These are phyloP conservation scores for Onthophagus sagittarius DNA, from an alignment of 2,888 invertebrate species.

Conservation along the genomic window DNA sequence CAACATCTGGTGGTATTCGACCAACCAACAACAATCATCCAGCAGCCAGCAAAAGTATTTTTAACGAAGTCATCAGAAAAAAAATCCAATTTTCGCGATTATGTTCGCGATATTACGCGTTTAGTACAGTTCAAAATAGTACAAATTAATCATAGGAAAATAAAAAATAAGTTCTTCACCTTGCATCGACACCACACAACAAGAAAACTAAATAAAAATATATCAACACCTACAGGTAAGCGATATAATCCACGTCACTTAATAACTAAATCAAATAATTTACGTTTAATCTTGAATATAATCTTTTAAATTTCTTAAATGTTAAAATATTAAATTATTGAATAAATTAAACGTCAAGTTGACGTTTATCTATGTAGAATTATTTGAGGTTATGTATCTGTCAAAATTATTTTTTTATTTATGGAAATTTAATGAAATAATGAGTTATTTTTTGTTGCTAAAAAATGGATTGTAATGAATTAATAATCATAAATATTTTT, in stretches of 20 bases:
- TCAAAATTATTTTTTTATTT: too few relatives aligned
- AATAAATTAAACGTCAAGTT: too few relatives aligned
- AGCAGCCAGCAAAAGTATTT: background rate
- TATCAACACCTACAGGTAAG: background rate
- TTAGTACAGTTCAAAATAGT: background rate
- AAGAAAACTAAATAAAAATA: background rate
- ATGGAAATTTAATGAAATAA: too few relatives aligned
- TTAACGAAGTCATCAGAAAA: background rate
- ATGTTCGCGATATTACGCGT: background rate
- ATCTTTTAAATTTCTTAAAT: too few relatives aligned
- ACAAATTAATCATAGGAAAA: background rate
- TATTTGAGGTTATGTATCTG: too few relatives aligned
- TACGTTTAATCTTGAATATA: background rate
- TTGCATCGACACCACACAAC: too few relatives aligned
- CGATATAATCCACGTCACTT: background rate
- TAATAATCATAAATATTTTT: too few relatives aligned
- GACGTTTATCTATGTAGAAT: too few relatives aligned
- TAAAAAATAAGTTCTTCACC: background rate
- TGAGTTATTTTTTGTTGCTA: too few relatives aligned
- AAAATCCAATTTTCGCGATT: background rate
- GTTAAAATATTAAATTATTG: too few relatives aligned
- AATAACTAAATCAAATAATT: background rate
- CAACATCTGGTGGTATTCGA: background rate
- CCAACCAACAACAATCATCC: background rate
- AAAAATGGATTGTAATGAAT: too few relatives aligned